Evolutionary conservation across 2,113 vertebrate species (phyloP).

Genomic region (Neotoma lepida): DNA sequence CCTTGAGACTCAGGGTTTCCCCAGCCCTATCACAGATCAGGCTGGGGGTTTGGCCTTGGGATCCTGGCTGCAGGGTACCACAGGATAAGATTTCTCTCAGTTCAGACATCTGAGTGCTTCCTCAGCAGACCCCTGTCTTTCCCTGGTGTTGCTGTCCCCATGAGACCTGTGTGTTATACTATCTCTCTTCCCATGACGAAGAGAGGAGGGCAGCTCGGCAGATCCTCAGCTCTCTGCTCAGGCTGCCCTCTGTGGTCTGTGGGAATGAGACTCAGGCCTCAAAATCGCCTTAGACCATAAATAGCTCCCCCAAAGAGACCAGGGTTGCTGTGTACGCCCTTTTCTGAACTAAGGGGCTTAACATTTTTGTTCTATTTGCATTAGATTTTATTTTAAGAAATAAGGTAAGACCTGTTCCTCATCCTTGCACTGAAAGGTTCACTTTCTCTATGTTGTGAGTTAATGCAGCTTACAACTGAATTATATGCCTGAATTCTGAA

Average conservation of each 20-base stretch:
- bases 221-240: neutral
- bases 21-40: neutral
- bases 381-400: neutral
- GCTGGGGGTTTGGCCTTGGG: neutral
- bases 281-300: neutral
- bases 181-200: neutral
- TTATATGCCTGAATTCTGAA: accelerated
- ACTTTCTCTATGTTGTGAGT: neutral
- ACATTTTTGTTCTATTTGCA: accelerated
- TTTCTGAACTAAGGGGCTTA: neutral
- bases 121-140: neutral
- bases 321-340: accelerated
- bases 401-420: neutral
- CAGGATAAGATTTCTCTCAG: neutral
- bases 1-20: neutral
- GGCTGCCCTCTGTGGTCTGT: neutral
- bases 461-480: no score
- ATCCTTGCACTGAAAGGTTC: neutral
- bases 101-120: no score
- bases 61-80: accelerated
- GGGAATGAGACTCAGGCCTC: neutral
- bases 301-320: neutral
- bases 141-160: neutral
- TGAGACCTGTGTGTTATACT: neutral
- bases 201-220: accelerated